phyloP scores from a whole-genome alignment of 2,797 vertebrate species.

The Discoglossus pictus region DNA sequence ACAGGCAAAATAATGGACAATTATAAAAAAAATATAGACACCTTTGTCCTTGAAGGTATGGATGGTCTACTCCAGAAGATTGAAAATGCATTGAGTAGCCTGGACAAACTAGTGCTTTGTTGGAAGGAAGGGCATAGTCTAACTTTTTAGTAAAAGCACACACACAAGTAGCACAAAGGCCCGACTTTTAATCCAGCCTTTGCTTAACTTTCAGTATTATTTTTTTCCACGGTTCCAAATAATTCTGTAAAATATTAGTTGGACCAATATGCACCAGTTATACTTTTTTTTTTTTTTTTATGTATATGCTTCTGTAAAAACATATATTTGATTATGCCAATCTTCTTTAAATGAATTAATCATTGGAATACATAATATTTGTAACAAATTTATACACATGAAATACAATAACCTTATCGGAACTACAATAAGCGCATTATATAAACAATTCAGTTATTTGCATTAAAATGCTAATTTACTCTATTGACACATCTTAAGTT shows the following conservation, averaged over 20 bases:
- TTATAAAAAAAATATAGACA: not conserved
- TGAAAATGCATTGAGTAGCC: constrained; percentile 43
- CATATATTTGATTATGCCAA: constrained; percentile 51
- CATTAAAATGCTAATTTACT: constrained; percentile 20
- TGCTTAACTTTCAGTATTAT: constrained; percentile 58
- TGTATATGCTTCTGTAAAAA: constrained; percentile 54
- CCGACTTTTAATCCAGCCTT: not conserved
- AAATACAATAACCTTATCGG: constrained; percentile 55
- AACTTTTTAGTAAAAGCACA: constrained; percentile 60
- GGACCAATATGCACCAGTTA: constrained; percentile 68
- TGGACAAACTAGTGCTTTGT: constrained; percentile 43
- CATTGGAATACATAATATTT: constrained; percentile 59
- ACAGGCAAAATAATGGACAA: constrained; percentile 2
- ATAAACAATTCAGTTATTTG: constrained; percentile 14
- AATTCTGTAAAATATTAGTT: constrained; percentile 61
- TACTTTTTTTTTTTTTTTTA: constrained; percentile 68
- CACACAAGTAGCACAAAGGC: not conserved
- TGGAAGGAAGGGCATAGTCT: not conserved
- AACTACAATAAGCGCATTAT: constrained; percentile 54
- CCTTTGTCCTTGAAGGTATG: not conserved
- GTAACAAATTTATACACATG: constrained; percentile 61
- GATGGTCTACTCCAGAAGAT: constrained; percentile 41
- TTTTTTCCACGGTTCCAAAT: constrained; percentile 68
- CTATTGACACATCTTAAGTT: constrained; percentile 60
- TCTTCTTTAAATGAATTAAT: too few species aligned